These are phyloP conservation scores for Drosophila cognata DNA, from an alignment of 2,888 invertebrate species.

Conservation along the genomic window DNA sequence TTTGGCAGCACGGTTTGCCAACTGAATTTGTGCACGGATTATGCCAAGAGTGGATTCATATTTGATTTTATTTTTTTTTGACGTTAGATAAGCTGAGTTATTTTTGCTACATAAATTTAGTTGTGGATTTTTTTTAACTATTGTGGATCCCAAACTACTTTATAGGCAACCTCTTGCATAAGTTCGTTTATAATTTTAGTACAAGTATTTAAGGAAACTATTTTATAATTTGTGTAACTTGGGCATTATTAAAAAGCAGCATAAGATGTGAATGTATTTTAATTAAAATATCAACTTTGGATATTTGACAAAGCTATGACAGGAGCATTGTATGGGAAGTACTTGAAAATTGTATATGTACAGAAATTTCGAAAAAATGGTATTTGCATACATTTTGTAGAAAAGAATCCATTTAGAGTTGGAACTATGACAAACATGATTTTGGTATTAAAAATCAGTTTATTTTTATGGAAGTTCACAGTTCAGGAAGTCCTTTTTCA, in stretches of 20 bases:
- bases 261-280: neutral
- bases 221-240: neutral
- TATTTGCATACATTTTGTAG: neutral
- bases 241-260: neutral
- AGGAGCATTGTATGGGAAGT: neutral
- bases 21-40: conserved; percentile 19
- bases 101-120: neutral
- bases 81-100: neutral
- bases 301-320: neutral
- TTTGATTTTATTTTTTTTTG: neutral
- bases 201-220: neutral
- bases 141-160: neutral
- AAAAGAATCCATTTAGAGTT: neutral
- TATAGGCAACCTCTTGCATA: too few species aligned
- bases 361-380: neutral
- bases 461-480: neutral
- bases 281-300: neutral
- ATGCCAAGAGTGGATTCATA: conserved; percentile 6
- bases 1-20: conserved; percentile 34
- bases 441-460: neutral
- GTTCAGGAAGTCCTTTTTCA: neutral
- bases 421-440: neutral
- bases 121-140: neutral
- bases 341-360: fast-evolving
- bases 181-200: neutral